Conservation (phyloP, 1,140 invertebrate species). For the Mercenaria mercenaria region DNA sequence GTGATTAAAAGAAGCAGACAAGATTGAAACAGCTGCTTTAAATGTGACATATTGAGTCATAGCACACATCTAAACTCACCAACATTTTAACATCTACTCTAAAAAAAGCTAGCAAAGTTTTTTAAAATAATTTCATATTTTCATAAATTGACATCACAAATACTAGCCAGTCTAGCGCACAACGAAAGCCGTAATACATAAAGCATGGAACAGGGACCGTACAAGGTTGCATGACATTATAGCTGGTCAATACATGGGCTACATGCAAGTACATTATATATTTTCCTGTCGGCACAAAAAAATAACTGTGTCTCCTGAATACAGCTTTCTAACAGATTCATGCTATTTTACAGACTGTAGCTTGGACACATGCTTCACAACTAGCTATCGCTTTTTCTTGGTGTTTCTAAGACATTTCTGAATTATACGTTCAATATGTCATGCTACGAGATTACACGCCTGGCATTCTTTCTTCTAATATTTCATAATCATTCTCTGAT, state of each 20-base stretch:
- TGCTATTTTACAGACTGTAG: not conserved
- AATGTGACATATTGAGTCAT: not conserved
- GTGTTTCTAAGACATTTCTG: no score
- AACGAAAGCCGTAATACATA: not conserved
- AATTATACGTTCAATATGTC: not conserved
- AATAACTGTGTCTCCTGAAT: no score
- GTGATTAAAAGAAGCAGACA: no score
- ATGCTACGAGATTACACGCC: not conserved
- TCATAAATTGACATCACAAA: not conserved
- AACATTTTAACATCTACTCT: slow-evolving; percentile 6
- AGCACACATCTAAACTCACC: slow-evolving; percentile 13
- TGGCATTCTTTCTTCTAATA: not conserved
- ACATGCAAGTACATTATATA: not conserved
- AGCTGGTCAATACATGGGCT: not conserved
- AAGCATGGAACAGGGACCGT: not conserved
- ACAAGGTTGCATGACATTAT: slow-evolving; percentile 4
- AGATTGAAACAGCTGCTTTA: slow-evolving; percentile 25
- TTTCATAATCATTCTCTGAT: not conserved
- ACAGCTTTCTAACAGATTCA: no score
- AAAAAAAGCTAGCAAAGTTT: not conserved
- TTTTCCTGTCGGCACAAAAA: no score
- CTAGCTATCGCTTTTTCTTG: no score
- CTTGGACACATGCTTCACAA: not conserved
- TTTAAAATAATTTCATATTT: not conserved
- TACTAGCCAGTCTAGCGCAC: not conserved